Evolutionary conservation across 2,797 vertebrate genomes (phyloP).

Genomic region (Etheostoma nigrum): DNA sequence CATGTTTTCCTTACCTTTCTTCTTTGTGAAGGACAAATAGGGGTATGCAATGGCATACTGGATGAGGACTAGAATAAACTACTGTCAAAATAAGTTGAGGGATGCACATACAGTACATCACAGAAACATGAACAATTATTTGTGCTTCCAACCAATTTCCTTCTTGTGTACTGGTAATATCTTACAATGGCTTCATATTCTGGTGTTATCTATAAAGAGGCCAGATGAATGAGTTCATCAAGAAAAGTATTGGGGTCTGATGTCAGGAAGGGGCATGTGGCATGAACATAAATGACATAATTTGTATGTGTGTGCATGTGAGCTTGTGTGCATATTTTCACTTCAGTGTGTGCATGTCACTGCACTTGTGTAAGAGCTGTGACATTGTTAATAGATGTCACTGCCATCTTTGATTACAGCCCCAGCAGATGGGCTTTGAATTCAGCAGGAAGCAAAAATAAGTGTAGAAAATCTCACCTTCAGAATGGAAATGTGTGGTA

Average conservation of each 20-base stretch:
- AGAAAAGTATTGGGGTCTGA: slow-evolving; percentile 25
- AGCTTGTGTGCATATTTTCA: slow-evolving; percentile 13
- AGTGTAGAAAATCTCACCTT: slow-evolving; percentile 65
- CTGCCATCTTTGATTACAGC: slow-evolving; percentile 76
- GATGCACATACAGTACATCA: not conserved
- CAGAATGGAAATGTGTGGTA: slow-evolving; percentile 24
- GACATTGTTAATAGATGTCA: slow-evolving; percentile 62
- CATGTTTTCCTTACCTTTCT: slow-evolving; percentile 24
- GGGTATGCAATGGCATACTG: slow-evolving; percentile 23
- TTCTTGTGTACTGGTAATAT: slow-evolving; percentile 23
- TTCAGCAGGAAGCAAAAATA: slow-evolving; percentile 62
- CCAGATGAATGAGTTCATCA: slow-evolving; percentile 38
- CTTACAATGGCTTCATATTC: slow-evolving; percentile 4
- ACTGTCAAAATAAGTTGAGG: slow-evolving; percentile 21
- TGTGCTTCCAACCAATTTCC: slow-evolving; percentile 3
- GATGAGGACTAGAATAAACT: slow-evolving; percentile 24
- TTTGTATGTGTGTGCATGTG: not conserved
- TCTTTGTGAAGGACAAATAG: slow-evolving; percentile 12
- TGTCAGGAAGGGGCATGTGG: slow-evolving; percentile 42
- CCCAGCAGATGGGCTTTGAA: slow-evolving; percentile 67
- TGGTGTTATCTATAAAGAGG: slow-evolving; percentile 5
- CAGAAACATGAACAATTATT: not conserved
- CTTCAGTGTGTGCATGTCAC: slow-evolving; percentile 30
- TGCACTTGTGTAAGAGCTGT: slow-evolving; percentile 43
- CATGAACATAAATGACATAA: slow-evolving; percentile 39